These are phyloP conservation scores for Chloropsis hardwickii DNA, from an alignment of 2,113 vertebrate genomes.

Conservation along the genomic window DNA sequence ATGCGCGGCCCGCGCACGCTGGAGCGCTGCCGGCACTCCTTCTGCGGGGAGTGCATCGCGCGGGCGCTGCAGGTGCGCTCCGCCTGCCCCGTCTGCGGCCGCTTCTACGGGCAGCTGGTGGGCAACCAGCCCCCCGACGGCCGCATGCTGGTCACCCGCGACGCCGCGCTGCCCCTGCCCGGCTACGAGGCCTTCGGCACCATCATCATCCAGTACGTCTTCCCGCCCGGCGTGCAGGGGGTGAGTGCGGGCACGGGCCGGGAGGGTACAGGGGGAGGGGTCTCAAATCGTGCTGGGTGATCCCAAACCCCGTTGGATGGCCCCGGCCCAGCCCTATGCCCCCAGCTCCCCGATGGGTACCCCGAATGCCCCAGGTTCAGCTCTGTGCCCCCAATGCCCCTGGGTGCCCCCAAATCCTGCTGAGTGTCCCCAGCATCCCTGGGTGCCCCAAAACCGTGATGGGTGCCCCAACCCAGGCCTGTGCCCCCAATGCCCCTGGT, in stretches of 20 bases:
- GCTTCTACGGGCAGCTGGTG: conserved; percentile 90
- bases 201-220: conserved; percentile 95
- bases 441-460: accelerated
- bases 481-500: background rate
- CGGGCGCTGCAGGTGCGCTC: conserved; percentile 91
- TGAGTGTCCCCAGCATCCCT: background rate
- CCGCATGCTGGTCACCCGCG: conserved; percentile 89
- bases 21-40: conserved; percentile 89
- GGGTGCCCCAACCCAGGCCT: accelerated
- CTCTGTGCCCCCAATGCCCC: background rate
- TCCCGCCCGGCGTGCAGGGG: conserved; percentile 88
- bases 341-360: accelerated
- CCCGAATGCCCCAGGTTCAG: no score
- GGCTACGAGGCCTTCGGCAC: conserved; percentile 92
- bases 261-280: no score
- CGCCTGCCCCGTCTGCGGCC: conserved; percentile 91
- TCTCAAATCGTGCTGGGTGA: accelerated
- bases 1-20: conserved; percentile 87
- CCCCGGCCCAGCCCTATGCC: accelerated
- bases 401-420: background rate
- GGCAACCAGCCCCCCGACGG: conserved; percentile 94
- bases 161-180: conserved; percentile 85
- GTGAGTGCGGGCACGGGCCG: conserved; percentile 69
- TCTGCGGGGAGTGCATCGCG: conserved; percentile 89
- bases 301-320: accelerated